These are phyloP conservation scores for Ectobius pallidus DNA, from an alignment of 2,888 invertebrate species.

Conservation along the genomic window DNA sequence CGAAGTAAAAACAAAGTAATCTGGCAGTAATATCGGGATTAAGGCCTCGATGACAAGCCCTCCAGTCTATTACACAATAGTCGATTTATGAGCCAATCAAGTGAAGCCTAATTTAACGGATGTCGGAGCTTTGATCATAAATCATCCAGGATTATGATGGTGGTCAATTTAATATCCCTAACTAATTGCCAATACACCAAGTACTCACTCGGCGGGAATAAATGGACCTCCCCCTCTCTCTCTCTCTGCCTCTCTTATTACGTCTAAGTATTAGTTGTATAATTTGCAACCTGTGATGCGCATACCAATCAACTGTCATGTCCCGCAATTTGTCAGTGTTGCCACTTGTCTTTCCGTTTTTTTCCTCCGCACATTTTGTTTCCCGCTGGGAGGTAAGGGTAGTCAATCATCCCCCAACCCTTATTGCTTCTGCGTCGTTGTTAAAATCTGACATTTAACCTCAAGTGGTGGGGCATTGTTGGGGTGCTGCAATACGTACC, in stretches of 20 bases:
- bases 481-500: no score
- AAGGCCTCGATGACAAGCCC: conserved; percentile 20
- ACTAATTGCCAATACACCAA: conserved; percentile 44
- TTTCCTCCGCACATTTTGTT: no score
- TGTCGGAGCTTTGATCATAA: conserved; percentile 44
- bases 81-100: conserved; percentile 45
- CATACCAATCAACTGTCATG: no score
- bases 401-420: no score
- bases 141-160: conserved; percentile 44
- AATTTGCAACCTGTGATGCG: background rate
- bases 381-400: no score
- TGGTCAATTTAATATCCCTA: conserved; percentile 45
- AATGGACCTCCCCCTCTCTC: conserved; percentile 21
- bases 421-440: no score
- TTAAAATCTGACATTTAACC: no score
- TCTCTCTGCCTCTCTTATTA: background rate
- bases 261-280: conserved; percentile 10
- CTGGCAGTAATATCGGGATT: conserved; percentile 15
- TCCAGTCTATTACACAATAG: conserved; percentile 41
- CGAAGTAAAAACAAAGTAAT: no score
- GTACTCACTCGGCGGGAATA: conserved; percentile 36
- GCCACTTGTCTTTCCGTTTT: no score
- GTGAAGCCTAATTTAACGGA: conserved; percentile 44
- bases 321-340: no score
- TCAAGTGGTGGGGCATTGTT: no score